Conservation (phyloP, 2,888 invertebrate species). For the Himalopsyche japonica region DNA sequence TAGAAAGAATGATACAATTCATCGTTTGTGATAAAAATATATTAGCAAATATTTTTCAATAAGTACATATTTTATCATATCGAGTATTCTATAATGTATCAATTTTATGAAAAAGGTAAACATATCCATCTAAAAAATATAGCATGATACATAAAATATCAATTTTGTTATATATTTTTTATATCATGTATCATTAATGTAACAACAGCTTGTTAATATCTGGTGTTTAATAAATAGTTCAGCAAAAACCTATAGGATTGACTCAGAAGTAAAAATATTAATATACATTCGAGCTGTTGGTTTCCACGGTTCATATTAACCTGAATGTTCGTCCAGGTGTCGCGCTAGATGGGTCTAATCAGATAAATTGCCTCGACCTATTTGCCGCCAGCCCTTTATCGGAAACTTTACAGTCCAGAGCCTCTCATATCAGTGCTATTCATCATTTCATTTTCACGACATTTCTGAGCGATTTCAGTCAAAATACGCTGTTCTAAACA, state of each 20-base stretch:
- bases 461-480: not conserved
- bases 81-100: too few species aligned
- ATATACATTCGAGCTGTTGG: not conserved
- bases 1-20: too few species aligned
- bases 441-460: not conserved
- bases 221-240: too few species aligned
- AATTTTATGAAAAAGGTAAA: too few species aligned
- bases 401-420: conserved; percentile 12
- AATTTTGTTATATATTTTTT: too few species aligned
- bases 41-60: too few species aligned
- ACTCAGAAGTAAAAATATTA: not conserved
- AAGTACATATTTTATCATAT: too few species aligned
- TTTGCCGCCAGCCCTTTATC: not conserved
- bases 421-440: not conserved
- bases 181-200: too few species aligned
- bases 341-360: not conserved
- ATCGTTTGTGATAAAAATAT: too few species aligned
- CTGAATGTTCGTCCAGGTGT: conserved; percentile 10
- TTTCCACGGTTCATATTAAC: not conserved
- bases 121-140: too few species aligned
- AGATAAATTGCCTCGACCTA: not conserved
- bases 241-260: not conserved
- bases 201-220: too few species aligned
- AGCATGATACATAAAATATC: too few species aligned
- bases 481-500: not conserved